A percentile compares a stretch with the other conserved stretches of the same genome.
phyloP scores from a whole-genome alignment of 2,888 invertebrate genomes.

The Nomada hirtipes region DNA sequence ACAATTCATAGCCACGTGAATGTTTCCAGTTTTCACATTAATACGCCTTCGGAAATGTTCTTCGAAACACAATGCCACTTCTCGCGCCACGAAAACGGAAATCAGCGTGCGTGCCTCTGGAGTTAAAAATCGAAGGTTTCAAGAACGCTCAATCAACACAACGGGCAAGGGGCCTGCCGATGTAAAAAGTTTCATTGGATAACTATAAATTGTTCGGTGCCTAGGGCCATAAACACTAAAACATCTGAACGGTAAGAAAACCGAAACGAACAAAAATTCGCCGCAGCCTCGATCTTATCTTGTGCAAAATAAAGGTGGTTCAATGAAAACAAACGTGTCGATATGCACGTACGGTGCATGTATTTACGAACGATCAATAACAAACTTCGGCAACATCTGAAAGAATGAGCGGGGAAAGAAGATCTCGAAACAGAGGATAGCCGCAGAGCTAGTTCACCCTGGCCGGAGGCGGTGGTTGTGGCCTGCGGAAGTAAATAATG shows the following conservation, averaged over 20 bases:
- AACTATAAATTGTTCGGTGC: too few relatives aligned
- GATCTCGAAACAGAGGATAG: background rate
- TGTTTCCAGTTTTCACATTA: too few relatives aligned
- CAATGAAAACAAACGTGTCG: slow-evolving; percentile 55
- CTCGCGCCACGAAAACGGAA: too few relatives aligned
- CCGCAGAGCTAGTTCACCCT: slow-evolving; percentile 74
- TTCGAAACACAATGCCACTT: background rate
- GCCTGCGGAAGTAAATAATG: slow-evolving; percentile 91
- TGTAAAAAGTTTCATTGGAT: too few relatives aligned
- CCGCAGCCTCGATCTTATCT: background rate
- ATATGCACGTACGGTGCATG: slow-evolving; percentile 52
- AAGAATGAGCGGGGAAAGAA: slow-evolving; percentile 5
- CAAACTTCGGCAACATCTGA: slow-evolving; percentile 50
- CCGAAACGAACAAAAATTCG: too few relatives aligned
- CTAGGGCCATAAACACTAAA: background rate
- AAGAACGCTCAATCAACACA: too few relatives aligned
- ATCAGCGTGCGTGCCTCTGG: background rate
- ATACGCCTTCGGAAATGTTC: background rate
- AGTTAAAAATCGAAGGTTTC: background rate
- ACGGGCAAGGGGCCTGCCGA: too few relatives aligned
- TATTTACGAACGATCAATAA: slow-evolving; percentile 62
- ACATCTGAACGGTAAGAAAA: too few relatives aligned
- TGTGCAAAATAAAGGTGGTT: slow-evolving; percentile 41
- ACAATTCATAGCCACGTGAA: background rate
- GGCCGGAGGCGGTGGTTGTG: slow-evolving; percentile 80